Evolutionary conservation across 2,113 vertebrate species (phyloP), one percentile per base, ranked within the genome.

Genomic region (Dasyornis broadbenti): DNA sequence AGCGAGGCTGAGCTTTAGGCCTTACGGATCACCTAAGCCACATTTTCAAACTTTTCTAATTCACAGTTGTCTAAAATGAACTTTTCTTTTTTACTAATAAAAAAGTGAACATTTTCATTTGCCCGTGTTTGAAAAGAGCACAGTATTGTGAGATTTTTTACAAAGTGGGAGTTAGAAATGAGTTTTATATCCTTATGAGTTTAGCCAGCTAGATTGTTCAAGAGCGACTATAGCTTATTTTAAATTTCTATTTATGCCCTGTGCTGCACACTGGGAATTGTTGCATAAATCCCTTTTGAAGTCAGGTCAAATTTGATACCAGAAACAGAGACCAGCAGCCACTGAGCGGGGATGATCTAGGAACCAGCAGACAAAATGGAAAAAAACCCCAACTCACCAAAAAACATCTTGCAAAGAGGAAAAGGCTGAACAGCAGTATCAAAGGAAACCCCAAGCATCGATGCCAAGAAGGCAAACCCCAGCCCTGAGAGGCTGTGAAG

Each of bases 401-500:
- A 82, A 71, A 7, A 8, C 19, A 3, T 47, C 13, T 78, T 20
- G 45, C 59, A 68, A 33, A 50, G 54, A 78, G 68, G 56, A 52
- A 83, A 20, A 68, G 54, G 31, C n/a, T 59, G 33, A 37, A 63
- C 31, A 56, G 26, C 52, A 27, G 35, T 5, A 69, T 27, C n/a
- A 77, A 73, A 88, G 86, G 86, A 96, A 96, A 73, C 94, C 82
- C 90, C 59, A 39, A 23, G 8, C 56, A 50, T 33, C 60, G 57
- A 9, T 50, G 72, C 40, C 37, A 35, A 35, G 90, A 78, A 68
- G 1, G 28, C 53, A 91, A 97, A 87, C 92, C 95, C 94, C 94
- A 94, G 94, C 59, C 69, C 95, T 95, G 50, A 40, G 44, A 80
- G 95, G 85, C 89, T 72, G 64, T 2, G 82, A 31, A 94, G 64